These are phyloP conservation scores for Catharus fuscescens DNA, from an alignment of 2,113 vertebrate genomes.

Conservation along the genomic window DNA sequence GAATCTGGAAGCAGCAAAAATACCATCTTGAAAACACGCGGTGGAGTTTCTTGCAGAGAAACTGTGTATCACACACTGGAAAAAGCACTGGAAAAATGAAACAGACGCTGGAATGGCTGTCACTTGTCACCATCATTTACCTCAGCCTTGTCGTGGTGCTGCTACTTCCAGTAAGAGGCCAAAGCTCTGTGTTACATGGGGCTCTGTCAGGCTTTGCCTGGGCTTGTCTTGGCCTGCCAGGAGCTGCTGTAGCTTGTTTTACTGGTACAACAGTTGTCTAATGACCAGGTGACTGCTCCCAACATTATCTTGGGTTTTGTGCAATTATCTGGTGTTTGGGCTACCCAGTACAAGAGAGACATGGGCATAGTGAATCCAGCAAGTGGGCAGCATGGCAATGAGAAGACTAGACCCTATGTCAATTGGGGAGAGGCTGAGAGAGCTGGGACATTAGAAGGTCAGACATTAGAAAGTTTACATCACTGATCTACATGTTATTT, in stretches of 20 bases:
- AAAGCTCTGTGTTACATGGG: fast-evolving
- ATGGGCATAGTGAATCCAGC: background rate
- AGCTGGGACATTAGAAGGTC: background rate
- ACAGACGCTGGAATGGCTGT: background rate
- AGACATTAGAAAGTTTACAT: background rate
- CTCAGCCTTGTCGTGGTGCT: background rate
- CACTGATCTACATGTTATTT: background rate
- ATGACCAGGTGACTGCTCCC: background rate
- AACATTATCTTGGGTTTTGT: background rate
- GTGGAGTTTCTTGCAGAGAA: background rate
- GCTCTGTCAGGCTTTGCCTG: background rate
- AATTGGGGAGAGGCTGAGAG: background rate
- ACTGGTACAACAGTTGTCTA: background rate
- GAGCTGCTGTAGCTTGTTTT: fast-evolving
- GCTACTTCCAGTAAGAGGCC: background rate
- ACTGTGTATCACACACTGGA: background rate
- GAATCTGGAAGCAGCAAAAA: background rate
- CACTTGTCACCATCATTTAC: background rate
- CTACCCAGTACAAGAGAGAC: background rate
- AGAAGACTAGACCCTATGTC: background rate
- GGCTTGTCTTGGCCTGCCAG: background rate
- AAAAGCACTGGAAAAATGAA: background rate
- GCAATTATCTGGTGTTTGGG: background rate
- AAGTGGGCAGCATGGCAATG: background rate
- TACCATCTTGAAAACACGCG: background rate